Percentiles rank a stretch among this genome's conserved stretches.
phyloP scores from a whole-genome alignment of 2,113 vertebrate genomes.

The Zosterops pallidus region DNA sequence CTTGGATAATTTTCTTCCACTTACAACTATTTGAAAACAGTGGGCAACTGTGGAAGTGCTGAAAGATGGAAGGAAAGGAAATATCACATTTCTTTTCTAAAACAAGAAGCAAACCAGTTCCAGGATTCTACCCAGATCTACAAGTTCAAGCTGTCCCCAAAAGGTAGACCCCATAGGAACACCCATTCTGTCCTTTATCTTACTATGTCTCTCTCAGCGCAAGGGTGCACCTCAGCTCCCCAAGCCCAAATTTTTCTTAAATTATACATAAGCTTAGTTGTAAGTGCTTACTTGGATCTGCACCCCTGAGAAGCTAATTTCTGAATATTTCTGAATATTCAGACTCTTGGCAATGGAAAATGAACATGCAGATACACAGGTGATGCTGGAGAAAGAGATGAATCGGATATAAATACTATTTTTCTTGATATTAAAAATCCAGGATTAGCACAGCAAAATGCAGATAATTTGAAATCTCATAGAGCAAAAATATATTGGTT shows the following conservation, averaged over 20 bases:
- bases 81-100: neutral
- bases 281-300: neutral
- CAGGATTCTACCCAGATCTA: neutral
- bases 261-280: neutral
- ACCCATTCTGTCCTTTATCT: neutral
- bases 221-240: neutral
- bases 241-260: neutral
- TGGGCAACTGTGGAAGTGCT: neutral
- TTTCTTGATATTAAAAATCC: slow-evolving; percentile 31
- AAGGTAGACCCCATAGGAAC: neutral
- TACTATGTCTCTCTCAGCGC: neutral
- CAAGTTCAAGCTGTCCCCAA: neutral
- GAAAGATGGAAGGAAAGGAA: neutral
- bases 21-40: neutral
- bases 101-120: neutral
- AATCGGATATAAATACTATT: slow-evolving; percentile 49
- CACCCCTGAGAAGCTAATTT: neutral
- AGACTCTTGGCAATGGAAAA: neutral
- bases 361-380: neutral
- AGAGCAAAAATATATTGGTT: neutral
- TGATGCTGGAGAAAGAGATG: neutral
- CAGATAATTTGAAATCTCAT: neutral
- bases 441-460: slow-evolving; percentile 25
- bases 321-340: neutral
- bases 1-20: neutral